Base-by-base conservation (phyloP, 2,797 vertebrate genomes). In the Artibeus lituratus region DNA sequence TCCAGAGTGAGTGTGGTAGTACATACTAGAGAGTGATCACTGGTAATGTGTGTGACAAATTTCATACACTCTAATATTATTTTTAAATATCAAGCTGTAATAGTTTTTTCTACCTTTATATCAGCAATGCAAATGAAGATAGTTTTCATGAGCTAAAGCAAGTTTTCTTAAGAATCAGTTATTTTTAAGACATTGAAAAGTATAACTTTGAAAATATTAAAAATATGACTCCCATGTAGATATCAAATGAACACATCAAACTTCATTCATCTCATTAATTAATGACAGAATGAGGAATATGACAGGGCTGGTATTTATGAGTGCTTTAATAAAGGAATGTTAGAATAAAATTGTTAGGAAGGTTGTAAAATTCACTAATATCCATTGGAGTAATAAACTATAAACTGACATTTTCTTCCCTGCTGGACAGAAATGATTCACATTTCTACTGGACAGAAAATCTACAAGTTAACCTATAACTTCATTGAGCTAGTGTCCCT, bases 231-330 rank as follows among this genome's bases (percentile, higher is more conserved):
- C 29, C 2, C 32, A 55, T 80, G 62, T 89, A 93, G 94, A 82
- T 85, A 76, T 53, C n/a, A 87, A 85, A 73, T 89, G 81, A 93
- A 74, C 19, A 84, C 69, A 87, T 77, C 53, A 96, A 95, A 84
- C 82, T 93, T 87, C 92, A 92, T 92, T 87, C 37, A 62, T 39
- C 55, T 97, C 47, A 44, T 93, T 95, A 82, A 74, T 84, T 93
- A 97, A 53, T 84, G n/a, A 73, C 14, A 39, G 57, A 94, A 72
- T 0, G 84, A 77, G 21, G 26, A 94, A 81, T 7, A 51, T 91
- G 39, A 2, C 16, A 87, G 81, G 10, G 7, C 47, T 87, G 53
- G 22, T 37, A 81, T 91, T 95, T 89, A 85, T 88, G 39, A 10
- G 19, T 11, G 29, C 51, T 88, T 96, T 92, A 92, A 92, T 86